Evolutionary conservation across 2,888 invertebrate genomes (phyloP).

Genomic region (Thecocarcelia acutangulata): DNA sequence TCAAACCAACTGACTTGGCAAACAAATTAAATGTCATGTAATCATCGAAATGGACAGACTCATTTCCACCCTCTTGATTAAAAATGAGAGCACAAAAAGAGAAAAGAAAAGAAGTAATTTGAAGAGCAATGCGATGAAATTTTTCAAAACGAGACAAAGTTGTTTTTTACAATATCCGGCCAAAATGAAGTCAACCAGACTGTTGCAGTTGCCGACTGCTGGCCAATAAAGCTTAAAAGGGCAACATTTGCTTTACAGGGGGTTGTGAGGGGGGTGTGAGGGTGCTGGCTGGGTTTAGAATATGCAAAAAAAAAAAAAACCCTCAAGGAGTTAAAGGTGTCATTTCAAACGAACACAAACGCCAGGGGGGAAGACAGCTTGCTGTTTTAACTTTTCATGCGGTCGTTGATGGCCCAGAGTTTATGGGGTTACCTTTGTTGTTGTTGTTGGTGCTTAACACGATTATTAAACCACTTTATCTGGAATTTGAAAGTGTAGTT

Average conservation of each 20-base stretch:
- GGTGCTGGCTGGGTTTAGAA: not conserved
- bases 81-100: not conserved
- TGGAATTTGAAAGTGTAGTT: not conserved
- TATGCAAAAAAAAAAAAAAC: not conserved
- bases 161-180: conserved; percentile 56
- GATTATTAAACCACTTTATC: conserved; percentile 55
- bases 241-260: not conserved
- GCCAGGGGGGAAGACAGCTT: not conserved
- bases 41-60: conserved; percentile 10
- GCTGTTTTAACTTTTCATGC: conserved; percentile 10
- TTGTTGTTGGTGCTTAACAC: conserved; percentile 31
- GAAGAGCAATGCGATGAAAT: not conserved
- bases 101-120: not conserved
- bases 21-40: conserved; percentile 61
- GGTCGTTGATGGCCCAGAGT: conserved; percentile 15
- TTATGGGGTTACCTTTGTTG: conserved; percentile 6
- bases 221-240: conserved; percentile 22
- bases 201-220: conserved; percentile 38
- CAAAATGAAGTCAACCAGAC: conserved; percentile 47
- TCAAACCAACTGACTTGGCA: conserved; percentile 51
- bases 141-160: conserved; percentile 47
- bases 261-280: too few relatives aligned
- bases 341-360: conserved; percentile 2
- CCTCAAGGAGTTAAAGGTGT: conserved; percentile 19
- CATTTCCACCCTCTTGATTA: conserved; percentile 44